Conservation (phyloP, 2,113 vertebrate species). For the Phoenicopterus ruber region DNA sequence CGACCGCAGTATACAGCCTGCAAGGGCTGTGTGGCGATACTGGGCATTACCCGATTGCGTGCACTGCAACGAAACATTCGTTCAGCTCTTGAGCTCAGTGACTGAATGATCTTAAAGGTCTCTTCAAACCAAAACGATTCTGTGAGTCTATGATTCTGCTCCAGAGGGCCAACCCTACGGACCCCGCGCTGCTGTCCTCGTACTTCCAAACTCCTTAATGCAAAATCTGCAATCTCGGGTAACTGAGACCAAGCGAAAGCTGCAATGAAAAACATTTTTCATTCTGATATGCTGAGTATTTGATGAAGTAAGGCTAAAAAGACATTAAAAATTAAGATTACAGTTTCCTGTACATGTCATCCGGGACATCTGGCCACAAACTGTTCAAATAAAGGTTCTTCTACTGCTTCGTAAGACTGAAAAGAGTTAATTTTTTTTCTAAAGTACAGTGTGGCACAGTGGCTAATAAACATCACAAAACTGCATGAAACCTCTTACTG, state of each 20-base stretch:
- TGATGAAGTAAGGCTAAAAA: not conserved
- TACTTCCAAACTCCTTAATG: not conserved
- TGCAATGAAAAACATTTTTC: not conserved
- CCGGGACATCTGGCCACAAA: not conserved
- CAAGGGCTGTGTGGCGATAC: not conserved
- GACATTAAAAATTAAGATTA: not conserved
- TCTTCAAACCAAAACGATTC: too few species aligned
- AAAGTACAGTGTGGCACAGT: not conserved
- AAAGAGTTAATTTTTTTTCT: not conserved
- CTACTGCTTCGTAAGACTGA: not conserved
- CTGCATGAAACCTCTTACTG: not conserved
- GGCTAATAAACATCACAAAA: not conserved
- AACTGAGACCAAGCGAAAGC: not conserved
- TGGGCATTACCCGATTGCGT: not conserved
- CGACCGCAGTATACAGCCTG: not conserved
- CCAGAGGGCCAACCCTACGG: not conserved
- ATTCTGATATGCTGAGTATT: not conserved
- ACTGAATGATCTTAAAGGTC: too few species aligned
- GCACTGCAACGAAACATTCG: accelerated
- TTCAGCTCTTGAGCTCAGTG: too few species aligned
- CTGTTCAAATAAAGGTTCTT: not conserved
- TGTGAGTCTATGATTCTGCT: too few species aligned
- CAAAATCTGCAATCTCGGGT: not conserved
- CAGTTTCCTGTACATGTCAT: not conserved
- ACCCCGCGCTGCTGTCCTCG: not conserved